These are phyloP conservation scores for Alouatta palliata DNA, from an alignment of 2,113 vertebrate genomes.

Conservation along the genomic window DNA sequence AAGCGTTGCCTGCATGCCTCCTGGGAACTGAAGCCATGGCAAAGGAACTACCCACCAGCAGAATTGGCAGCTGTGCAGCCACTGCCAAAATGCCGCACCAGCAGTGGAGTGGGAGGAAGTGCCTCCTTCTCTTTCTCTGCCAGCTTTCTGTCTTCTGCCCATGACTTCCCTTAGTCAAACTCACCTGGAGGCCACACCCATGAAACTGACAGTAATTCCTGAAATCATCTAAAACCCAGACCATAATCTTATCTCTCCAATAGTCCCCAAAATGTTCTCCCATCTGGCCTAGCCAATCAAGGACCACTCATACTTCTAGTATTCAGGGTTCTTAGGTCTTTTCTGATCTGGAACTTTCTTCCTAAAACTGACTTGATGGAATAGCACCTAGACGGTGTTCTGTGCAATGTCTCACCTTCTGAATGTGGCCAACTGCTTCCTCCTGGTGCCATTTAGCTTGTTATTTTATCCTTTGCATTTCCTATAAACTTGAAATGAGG, in stretches of 20 bases:
- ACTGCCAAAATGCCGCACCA: background rate
- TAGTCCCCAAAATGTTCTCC: background rate
- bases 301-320: background rate
- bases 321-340: background rate
- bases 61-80: fast-evolving
- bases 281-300: no score
- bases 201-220: background rate
- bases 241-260: no score
- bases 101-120: no score
- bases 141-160: background rate
- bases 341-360: background rate
- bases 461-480: background rate
- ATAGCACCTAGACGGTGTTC: background rate
- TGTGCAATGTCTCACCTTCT: background rate
- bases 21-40: background rate
- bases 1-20: background rate
- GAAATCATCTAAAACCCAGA: background rate
- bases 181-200: background rate
- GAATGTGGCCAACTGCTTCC: background rate
- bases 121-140: background rate
- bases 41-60: fast-evolving
- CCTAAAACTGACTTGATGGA: background rate
- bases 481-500: background rate
- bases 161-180: background rate
- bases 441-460: background rate